Base-by-base conservation (phyloP, 2,797 vertebrate genomes). In the Anabacerthia variegaticeps region DNA sequence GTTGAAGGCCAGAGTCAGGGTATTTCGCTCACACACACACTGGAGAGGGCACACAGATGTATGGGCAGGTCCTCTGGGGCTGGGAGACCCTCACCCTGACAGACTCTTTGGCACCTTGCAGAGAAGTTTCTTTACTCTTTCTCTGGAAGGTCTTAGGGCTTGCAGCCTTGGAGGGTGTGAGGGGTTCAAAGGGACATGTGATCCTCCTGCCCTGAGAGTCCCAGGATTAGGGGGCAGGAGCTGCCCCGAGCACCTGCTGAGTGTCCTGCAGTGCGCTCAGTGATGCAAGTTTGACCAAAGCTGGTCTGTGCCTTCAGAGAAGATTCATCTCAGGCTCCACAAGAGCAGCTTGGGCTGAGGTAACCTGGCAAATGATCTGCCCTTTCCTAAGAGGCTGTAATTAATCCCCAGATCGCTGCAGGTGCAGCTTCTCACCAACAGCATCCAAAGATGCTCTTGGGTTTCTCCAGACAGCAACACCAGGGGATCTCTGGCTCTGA, bases 31-130 rank as follows among this genome's bases (percentile, higher is more conserved):
- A 28, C 30, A 28, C 1, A 1, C 1, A 0, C 3, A 37, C 11
- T 44, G 37, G 23, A 54, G 37, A 51, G 48, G 26, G 27, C 48
- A 79, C 22, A 52, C 34, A 43, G 72, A 59, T 32, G 14, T 46
- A 21, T 0, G 2, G 27, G 21, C 0, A 1, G 9, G 12, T 58
- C 22, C 23, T 28, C 3, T 30, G n/a, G 32, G 32, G 14, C 1
- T 9, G 26, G 37, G 28, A 56, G 32, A 37, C 12, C 28, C 7
- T 65, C 39, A 19, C 19, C 18, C 10, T 22, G 30, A 76, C 39
- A 39, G 59, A 13, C 7, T 27, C 34, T 27, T 58, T 66, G 55
- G 18, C 26, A 10, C 52, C 30, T 21, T 41, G 6, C 18, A 9
- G 18, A 49, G 23, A 54, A 44, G 6, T 8, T 36, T 37, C 55